phyloP scores from a whole-genome alignment of 2,888 invertebrate genomes.

The Cylindroiulus punctatus region DNA sequence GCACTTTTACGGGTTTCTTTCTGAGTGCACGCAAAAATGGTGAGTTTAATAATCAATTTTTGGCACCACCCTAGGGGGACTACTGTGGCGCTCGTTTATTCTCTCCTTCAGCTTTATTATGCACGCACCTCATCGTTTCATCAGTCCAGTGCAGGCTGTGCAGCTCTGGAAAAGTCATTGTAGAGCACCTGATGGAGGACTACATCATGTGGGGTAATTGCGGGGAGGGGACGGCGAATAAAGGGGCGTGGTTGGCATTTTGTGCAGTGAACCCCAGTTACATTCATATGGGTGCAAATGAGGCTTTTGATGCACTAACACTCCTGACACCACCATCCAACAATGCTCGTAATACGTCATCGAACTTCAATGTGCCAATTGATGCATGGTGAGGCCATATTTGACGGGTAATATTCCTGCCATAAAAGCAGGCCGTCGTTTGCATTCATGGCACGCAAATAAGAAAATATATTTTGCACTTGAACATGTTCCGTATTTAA shows the following conservation, averaged over 20 bases:
- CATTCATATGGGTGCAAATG: slow-evolving; percentile 32
- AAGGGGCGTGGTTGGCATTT: slow-evolving; percentile 26
- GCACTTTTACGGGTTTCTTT: slow-evolving; percentile 30
- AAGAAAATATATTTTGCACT: slow-evolving; percentile 24
- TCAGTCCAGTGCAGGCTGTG: slow-evolving; percentile 32
- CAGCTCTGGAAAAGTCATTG: slow-evolving; percentile 17
- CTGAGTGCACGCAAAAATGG: background rate
- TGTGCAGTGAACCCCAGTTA: background rate
- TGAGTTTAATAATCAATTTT: slow-evolving; percentile 18
- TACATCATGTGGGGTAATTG: background rate
- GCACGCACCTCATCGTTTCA: slow-evolving; percentile 26
- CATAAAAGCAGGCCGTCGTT: slow-evolving; percentile 10
- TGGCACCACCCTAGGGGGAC: slow-evolving; percentile 26
- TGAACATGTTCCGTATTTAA: slow-evolving; percentile 25
- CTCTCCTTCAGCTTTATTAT: slow-evolving; percentile 15
- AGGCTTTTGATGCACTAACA: slow-evolving; percentile 32
- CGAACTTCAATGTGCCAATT: slow-evolving; percentile 8
- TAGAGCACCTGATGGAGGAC: background rate
- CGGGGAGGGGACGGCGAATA: background rate
- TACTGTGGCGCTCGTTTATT: slow-evolving; percentile 19
- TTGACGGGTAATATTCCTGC: background rate
- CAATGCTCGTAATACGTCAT: slow-evolving; percentile 26
- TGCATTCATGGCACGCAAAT: slow-evolving; percentile 26
- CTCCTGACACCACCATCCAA: slow-evolving; percentile 26
- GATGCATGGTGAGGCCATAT: slow-evolving; percentile 32